Conservation (phyloP, 2,797 vertebrate species). For the Chloroceryle inda region DNA sequence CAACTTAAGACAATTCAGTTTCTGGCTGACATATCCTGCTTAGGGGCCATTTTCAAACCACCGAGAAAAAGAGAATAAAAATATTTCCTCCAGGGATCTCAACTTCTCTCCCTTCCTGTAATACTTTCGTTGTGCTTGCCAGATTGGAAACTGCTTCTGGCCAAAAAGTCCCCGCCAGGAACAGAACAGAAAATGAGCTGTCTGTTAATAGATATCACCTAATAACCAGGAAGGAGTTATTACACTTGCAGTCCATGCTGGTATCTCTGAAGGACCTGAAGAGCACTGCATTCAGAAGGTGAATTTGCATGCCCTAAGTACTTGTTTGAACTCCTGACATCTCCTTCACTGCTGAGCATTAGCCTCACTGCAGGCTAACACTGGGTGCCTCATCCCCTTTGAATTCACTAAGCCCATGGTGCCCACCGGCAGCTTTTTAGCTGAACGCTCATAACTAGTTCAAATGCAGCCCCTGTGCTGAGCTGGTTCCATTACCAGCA, state of each 20-base stretch:
- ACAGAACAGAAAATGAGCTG: slow-evolving; percentile 32
- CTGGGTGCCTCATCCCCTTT: not conserved
- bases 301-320: not conserved
- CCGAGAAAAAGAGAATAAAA: slow-evolving; percentile 20
- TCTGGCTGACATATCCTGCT: not conserved
- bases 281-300: not conserved
- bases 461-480: not conserved
- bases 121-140: slow-evolving; percentile 5
- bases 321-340: not conserved
- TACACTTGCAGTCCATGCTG: not conserved
- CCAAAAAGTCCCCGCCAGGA: slow-evolving; percentile 20
- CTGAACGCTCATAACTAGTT: not conserved
- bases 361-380: not conserved
- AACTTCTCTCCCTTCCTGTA: slow-evolving; percentile 25
- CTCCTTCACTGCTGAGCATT: not conserved
- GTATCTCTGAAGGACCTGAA: not conserved
- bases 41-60: slow-evolving; percentile 30
- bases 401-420: not conserved
- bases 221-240: not conserved
- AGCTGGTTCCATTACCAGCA: not conserved
- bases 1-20: slow-evolving; percentile 8
- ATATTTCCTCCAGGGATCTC: slow-evolving; percentile 35
- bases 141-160: slow-evolving; percentile 49
- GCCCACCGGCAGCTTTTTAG: not conserved
- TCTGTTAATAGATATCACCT: slow-evolving; percentile 42